These are phyloP conservation scores for Lycaena phlaeas DNA, from an alignment of 2,888 invertebrate genomes.

Conservation along the genomic window DNA sequence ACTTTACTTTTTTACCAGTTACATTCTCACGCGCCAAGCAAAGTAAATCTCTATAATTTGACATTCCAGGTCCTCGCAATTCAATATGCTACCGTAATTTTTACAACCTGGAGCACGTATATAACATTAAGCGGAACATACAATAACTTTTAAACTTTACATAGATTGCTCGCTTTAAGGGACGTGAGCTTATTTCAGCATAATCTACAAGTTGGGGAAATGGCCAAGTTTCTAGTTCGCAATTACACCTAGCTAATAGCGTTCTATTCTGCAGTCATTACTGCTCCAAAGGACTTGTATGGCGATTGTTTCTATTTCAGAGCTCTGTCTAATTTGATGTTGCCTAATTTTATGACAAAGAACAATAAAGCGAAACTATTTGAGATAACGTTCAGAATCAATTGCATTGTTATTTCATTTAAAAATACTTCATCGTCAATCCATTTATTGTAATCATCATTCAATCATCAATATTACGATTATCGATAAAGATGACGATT, in stretches of 20 bases:
- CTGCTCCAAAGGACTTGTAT: conserved; percentile 21
- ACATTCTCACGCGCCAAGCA: too few relatives aligned
- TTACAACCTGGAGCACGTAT: not conserved
- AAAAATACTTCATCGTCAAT: too few relatives aligned
- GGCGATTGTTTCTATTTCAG: conserved; percentile 19
- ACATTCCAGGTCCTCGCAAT: too few relatives aligned
- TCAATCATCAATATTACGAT: too few relatives aligned
- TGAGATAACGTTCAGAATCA: too few relatives aligned
- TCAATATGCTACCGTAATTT: too few relatives aligned
- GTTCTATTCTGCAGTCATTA: conserved; percentile 21
- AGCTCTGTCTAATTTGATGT: conserved; percentile 16
- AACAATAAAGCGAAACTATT: not conserved
- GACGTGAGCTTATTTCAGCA: conserved; percentile 16
- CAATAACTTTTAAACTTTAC: conserved; percentile 11
- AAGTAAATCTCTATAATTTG: too few relatives aligned
- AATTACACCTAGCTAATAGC: conserved; percentile 21
- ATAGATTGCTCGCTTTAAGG: conserved; percentile 12
- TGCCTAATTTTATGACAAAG: conserved; percentile 8
- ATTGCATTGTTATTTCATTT: too few relatives aligned
- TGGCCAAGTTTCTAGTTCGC: conserved; percentile 21
- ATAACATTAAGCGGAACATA: conserved; percentile 2
- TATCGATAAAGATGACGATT: too few relatives aligned
- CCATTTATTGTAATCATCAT: too few relatives aligned
- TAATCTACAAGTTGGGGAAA: conserved; percentile 20
- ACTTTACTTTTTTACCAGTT: too few relatives aligned